These are phyloP conservation scores for Natator depressus DNA, from an alignment of 2,113 vertebrate genomes.

Conservation along the genomic window DNA sequence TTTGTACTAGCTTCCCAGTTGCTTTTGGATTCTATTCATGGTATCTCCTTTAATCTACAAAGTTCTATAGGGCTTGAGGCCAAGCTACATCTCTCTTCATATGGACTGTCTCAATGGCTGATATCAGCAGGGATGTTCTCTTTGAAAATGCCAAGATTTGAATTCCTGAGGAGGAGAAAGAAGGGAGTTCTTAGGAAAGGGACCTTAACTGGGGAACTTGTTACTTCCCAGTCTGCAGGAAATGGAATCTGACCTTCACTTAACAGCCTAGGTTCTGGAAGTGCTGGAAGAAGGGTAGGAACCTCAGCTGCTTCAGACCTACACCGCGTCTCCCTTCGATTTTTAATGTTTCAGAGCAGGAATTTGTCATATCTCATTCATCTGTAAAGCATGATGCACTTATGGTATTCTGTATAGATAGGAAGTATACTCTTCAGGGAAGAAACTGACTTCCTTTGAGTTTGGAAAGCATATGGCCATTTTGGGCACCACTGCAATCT, in stretches of 20 bases:
- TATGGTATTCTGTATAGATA: neutral
- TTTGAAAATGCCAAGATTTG: neutral
- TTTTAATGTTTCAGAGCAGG: neutral
- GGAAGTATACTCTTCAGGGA: neutral
- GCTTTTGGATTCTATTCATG: neutral
- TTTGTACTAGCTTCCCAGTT: neutral
- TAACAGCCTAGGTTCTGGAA: neutral
- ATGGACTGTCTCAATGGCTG: neutral
- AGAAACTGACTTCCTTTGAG: neutral
- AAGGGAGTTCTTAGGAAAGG: neutral
- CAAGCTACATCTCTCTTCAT: neutral
- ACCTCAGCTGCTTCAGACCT: neutral
- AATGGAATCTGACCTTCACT: neutral
- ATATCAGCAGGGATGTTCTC: neutral
- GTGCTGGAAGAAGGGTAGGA: neutral
- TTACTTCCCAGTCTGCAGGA: neutral
- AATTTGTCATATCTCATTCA: neutral
- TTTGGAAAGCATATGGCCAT: neutral
- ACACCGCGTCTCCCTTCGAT: neutral
- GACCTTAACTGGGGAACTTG: neutral
- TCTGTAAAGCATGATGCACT: neutral
- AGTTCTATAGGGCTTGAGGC: neutral
- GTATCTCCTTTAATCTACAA: neutral
- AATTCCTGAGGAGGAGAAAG: neutral
- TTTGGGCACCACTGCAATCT: neutral